phyloP scores from a whole-genome alignment of 1,140 invertebrate genomes.

The Zaprionus africanus region DNA sequence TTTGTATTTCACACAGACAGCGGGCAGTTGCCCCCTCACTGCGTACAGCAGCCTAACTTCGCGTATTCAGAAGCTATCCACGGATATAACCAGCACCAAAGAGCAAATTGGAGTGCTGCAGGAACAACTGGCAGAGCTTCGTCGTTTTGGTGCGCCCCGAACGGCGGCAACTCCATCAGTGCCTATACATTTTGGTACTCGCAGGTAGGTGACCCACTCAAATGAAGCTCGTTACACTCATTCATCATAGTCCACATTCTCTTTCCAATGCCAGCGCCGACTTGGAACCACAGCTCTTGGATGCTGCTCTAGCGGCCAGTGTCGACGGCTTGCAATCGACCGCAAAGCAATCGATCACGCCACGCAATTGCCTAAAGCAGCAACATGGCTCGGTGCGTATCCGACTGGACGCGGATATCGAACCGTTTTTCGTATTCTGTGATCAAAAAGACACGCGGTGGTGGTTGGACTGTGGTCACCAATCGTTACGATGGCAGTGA shows the following conservation, averaged over 20 bases:
- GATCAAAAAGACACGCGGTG: constrained; percentile 54
- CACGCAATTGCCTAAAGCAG: constrained; percentile 52
- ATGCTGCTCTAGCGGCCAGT: not conserved
- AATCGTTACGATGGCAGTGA: constrained; percentile 61
- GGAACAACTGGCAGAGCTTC: constrained; percentile 60
- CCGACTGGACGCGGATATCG: constrained; percentile 26
- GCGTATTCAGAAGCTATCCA: constrained; percentile 42
- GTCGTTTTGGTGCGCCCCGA: constrained; percentile 9
- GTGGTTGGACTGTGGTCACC: constrained; percentile 63
- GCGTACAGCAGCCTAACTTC: constrained; percentile 48
- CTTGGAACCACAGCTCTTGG: constrained; percentile 26
- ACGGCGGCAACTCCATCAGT: not conserved
- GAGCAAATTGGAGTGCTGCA: constrained; percentile 56
- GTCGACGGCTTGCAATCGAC: too few relatives aligned
- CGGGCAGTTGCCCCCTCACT: constrained; percentile 34
- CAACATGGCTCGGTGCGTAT: constrained; percentile 59
- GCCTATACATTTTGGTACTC: constrained; percentile 20
- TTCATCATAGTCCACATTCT: not conserved
- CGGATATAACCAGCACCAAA: constrained; percentile 46
- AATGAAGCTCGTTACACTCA: not conserved
- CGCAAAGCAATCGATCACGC: constrained; percentile 18
- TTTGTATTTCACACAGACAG: constrained; percentile 18
- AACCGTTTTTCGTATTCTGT: constrained; percentile 67
- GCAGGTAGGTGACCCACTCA: constrained; percentile 44
- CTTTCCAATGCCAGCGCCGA: constrained; percentile 7